Evolutionary conservation across 2,888 invertebrate species (phyloP), one percentile per base, ranked within the genome.

Genomic region (Lysandra bellargus): DNA sequence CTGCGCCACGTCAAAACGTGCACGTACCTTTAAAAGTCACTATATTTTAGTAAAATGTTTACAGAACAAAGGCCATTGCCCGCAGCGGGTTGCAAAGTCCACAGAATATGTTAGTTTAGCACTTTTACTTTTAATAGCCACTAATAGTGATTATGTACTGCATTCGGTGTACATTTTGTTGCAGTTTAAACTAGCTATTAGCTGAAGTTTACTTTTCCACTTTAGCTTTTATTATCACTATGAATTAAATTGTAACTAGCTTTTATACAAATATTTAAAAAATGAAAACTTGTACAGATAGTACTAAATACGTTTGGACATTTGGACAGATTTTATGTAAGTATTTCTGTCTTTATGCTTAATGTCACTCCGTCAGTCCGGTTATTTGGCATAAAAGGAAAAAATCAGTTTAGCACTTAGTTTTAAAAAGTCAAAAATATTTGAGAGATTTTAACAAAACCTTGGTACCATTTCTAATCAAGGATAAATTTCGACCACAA

Each of bases 81-180:
- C 30, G 33, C 14, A 69, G 33, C 30, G 69, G 17, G 33, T 14
- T 14, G 5, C 14, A 37, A 69, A 5, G 69, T 69, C 33, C 14
- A 33, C 69, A 69, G 37, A 69, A 69, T 69, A 69, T 69, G 64
- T 33, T 69, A 69, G 0, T 33, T 33, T 5, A 69, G 69, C 69
- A 33, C 69, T 69, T 69, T 69, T 69, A 33, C 69, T 69, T 69
- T 69, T 69, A 64, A 69, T 69, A 14, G 23, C 9, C 64, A 64
- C 30, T 64, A 61, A 61, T 23, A 64, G 14, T 14, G 69, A 69
- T 37, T 14, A 69, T 69, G 33, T 69, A 14, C 33, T 30, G 33
- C 69, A 69, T 69, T 69, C 2, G 30, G 14, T 14, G 69, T 17
- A 37, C 33, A 69, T 69, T 69, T 69, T 33, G 69, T 5, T 33